Evolutionary conservation across 2,888 invertebrate species (phyloP), one percentile per base, ranked within the genome.

Genomic region (Lithophane socia): DNA sequence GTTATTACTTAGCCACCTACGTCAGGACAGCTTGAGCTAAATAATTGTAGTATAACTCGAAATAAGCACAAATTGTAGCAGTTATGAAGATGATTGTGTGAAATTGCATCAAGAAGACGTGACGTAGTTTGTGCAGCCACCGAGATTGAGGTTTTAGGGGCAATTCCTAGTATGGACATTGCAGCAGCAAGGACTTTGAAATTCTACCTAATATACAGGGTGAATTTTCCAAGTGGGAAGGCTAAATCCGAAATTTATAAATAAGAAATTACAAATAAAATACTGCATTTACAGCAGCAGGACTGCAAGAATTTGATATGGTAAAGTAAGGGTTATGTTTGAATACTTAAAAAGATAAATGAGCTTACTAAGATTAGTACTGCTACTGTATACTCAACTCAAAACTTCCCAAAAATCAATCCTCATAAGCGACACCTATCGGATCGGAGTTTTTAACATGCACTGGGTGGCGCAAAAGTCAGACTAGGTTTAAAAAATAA

Each of bases 91-190:
- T 77, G n/a, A 61, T 16, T 54, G 13, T 18, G 24, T 63, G 21
- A 68, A 78, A 78, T 77, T 63, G 68, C 61, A 69, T 69, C 69
- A 79, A 63, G 44, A 29, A 16, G n/a, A 49, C 29, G 70, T 49
- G 49, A 18, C 13, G 12, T 49, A 37, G 29, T 68, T 78, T 24
- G 47, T 42, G 37, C 16, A 56, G 16, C 54, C 47, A 21, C 21
- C 24, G 29, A 61, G 37, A 63, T 49, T 29, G 4, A 42, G 21
- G 18, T 78, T 66, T 47, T 12, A 4, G 21, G 5, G 13, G 65
- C 24, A 61, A 56, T 71, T 60, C 16, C 37, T 37, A 42, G 42
- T 52, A 16, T 49, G 24, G 9, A 44, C n/a, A 52, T 63, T 75
- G 9, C 16, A 44, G 3, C 12, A 24, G 3, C n/a, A 29, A 47